Evolutionary conservation across 1,140 invertebrate genomes (phyloP), one percentile per base, ranked within the genome.

Genomic region (Eupristina koningsbergeri): DNA sequence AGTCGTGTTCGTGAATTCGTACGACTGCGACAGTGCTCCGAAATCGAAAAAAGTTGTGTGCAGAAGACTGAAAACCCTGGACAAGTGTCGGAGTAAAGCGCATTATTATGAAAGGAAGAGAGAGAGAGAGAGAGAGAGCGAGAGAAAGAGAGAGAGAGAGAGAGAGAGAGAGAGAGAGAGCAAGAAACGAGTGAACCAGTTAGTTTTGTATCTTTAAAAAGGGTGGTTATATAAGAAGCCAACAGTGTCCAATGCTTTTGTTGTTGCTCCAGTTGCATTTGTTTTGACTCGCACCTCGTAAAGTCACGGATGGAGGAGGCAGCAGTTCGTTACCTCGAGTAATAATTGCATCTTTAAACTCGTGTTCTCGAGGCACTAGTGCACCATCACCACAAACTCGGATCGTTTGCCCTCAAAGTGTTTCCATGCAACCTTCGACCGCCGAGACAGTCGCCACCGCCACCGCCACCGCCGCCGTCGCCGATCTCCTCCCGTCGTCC

Each of bases 161-260:
- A 31, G n/a, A 34, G 61, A 36, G 64, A 67, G 31, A 0, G 31
- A 67, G 34, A 36, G 31, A 67, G 64, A 36, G 64, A 67, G 15
- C 11, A 1, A 7, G 0, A 1, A 36, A 5, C 0, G 34, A 36
- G 17, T 31, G 29, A 0, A 50, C 19, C 29, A n/a, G 8, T 50
- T 50, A 50, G 73, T 74, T 6, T 36, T 2, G 39, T 71, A 71
- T 41, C 39, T 71, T 71, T 71, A n/a, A 71, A 71, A 71, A 41
- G 67, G 67, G 67, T 71, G 22, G 36, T 71, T 71, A 71, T 71
- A 36, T 71, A 71, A 71, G 67, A 71, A 41, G 36, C 8, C 3
- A 41, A n/a, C 15, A 71, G 67, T 41, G 67, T 41, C 36, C 5
- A 31, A n/a, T 41, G 19, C 5, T n/a, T 3, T 6, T 0, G n/a